Evolutionary conservation across 92 coral and sea anemone genomes (phyloP).

Genomic region (Bergia puertoricense): DNA sequence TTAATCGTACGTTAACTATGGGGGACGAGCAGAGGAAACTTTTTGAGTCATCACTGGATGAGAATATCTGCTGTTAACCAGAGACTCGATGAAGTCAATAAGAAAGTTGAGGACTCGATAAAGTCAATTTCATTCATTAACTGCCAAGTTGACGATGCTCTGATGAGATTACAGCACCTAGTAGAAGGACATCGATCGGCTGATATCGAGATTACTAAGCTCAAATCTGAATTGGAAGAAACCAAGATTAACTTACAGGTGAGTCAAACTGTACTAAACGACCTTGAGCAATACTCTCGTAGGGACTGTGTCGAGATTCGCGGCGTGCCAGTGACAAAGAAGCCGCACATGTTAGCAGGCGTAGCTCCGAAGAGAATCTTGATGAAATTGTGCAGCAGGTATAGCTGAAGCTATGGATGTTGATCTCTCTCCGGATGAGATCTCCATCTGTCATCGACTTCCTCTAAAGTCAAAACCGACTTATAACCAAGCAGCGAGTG

Average conservation of each 20-base stretch:
- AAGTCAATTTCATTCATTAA: background rate
- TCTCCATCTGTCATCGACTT: background rate
- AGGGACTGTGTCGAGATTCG: background rate
- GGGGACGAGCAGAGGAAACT: background rate
- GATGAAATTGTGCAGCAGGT: constrained; percentile 3
- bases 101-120: background rate
- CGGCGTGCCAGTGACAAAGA: background rate
- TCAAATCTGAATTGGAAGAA: background rate
- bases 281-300: background rate
- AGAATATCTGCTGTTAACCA: background rate
- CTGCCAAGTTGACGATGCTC: background rate
- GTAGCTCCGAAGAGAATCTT: background rate
- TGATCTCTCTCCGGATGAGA: background rate
- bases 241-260: background rate
- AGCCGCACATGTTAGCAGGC: background rate
- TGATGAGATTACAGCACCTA: background rate
- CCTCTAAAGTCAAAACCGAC: background rate
- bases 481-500: background rate
- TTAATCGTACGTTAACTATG: background rate
- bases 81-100: no score
- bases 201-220: background rate
- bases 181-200: background rate
- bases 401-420: constrained; percentile 5
- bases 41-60: background rate
- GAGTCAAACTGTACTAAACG: background rate